phyloP scores from a whole-genome alignment of 2,888 invertebrate species.

The Adelphocoris suturalis region DNA sequence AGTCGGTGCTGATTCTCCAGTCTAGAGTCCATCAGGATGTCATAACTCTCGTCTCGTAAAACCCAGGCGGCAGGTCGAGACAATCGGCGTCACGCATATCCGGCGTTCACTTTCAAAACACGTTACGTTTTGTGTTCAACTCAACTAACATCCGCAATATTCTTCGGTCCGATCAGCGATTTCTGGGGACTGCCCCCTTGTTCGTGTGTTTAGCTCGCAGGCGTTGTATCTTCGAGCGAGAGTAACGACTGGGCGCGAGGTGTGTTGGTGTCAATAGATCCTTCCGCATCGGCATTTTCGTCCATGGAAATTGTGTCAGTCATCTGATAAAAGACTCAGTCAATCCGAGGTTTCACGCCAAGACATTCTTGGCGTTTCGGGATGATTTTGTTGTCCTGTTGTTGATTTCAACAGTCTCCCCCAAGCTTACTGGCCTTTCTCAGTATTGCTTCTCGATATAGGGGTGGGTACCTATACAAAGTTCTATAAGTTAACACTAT shows the following conservation, averaged over 20 bases:
- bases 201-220: not conserved
- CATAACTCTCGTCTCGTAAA: not conserved
- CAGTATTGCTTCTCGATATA: no score
- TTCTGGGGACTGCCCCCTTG: not conserved
- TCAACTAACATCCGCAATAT: not conserved
- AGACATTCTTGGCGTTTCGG: not conserved
- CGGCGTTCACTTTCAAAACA: conserved; percentile 16
- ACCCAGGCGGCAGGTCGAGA: not conserved
- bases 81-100: conserved; percentile 31
- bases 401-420: no score
- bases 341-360: not conserved
- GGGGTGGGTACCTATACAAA: no score
- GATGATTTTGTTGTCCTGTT: not conserved
- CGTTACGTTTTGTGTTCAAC: not conserved
- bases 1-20: not conserved
- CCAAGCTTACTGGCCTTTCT: no score
- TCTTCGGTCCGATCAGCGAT: conserved; percentile 12
- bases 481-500: no score
- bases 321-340: not conserved
- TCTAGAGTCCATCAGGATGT: not conserved
- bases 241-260: not conserved
- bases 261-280: not conserved
- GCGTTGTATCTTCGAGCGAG: no score
- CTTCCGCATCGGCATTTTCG: conserved; percentile 20
- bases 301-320: not conserved